Conservation (phyloP, 2,888 invertebrate species). For the Lymantria dispar region DNA sequence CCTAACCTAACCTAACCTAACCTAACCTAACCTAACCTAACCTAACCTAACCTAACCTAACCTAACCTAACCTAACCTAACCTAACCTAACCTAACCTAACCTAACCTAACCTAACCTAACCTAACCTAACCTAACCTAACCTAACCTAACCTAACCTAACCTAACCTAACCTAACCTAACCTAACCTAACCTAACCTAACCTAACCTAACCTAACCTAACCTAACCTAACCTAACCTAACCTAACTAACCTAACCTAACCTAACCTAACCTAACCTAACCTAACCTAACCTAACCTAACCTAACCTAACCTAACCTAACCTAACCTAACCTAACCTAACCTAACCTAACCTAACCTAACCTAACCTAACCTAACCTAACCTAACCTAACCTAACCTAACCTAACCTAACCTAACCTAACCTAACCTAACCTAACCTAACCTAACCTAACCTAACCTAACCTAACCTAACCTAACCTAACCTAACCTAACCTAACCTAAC, state of each 20-base stretch:
- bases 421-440: slow-evolving; percentile 27
- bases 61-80: slow-evolving; percentile 10
- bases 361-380: slow-evolving; percentile 24
- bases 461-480: slow-evolving; percentile 19
- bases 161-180: slow-evolving; percentile 13
- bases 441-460: slow-evolving; percentile 26
- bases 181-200: slow-evolving; percentile 14
- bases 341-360: slow-evolving; percentile 29
- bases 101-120: slow-evolving; percentile 9
- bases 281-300: slow-evolving; percentile 28
- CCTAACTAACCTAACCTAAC: slow-evolving; percentile 21
- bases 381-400: slow-evolving; percentile 26
- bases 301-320: slow-evolving; percentile 27
- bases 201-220: slow-evolving; percentile 22
- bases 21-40: slow-evolving; percentile 10
- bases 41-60: slow-evolving; percentile 9
- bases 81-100: slow-evolving; percentile 10
- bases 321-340: slow-evolving; percentile 29
- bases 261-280: slow-evolving; percentile 24
- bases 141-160: slow-evolving; percentile 9
- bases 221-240: slow-evolving; percentile 20
- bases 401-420: slow-evolving; percentile 29
- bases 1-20: slow-evolving; percentile 10
- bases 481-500: slow-evolving; percentile 17
- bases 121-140: slow-evolving; percentile 10